Base-by-base conservation (phyloP, 2,888 invertebrate species). In the Lordiphosa andalusiaca region DNA sequence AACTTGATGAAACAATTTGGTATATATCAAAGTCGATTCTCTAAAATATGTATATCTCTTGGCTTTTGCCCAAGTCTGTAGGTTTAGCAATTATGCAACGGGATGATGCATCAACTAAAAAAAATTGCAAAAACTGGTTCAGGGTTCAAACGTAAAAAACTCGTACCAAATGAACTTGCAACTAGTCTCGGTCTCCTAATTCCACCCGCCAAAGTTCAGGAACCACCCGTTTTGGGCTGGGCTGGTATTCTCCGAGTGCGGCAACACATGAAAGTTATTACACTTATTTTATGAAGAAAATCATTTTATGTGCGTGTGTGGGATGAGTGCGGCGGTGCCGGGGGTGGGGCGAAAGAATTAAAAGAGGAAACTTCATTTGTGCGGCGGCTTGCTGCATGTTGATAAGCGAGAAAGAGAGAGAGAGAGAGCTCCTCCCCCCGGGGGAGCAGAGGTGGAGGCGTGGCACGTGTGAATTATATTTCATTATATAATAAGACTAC, bases 221-320 rank as follows among this genome's bases (percentile, higher is more conserved):
- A 30, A 3, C 30, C 2, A 9, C 30, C 30, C 30, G 0, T 30
- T 9, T 9, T 2, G 23, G 21, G 23, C 38, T 30, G n/a, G n/a
- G n/a, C 44, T 39, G 23, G 16, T 42, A 33, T 23, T 33, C 53
- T 33, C 53, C 12, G 10, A 36, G 7, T 21, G 19, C 21, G 25
- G 62, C 80, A 73, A 78, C 83, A 84, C 73, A 83, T 73, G 86
- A 78, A 85, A 82, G 81, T 84, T 84, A 82, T 82, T 83, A 75
- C 80, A 80, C 78, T 84, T 80, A 85, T 84, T 85, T 84, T 80
- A 81, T 76, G 70, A 72, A 80, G 82, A 85, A 85, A 85, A 78
- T 85, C 69, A 85, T 84, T 78, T 76, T 57, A 70, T 85, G 65
- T 61, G 66, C 61, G 52, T 44, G 52, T 44, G 25, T 44, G 53